Conservation (phyloP, 2,888 invertebrate species). For the Panopea generosa region DNA sequence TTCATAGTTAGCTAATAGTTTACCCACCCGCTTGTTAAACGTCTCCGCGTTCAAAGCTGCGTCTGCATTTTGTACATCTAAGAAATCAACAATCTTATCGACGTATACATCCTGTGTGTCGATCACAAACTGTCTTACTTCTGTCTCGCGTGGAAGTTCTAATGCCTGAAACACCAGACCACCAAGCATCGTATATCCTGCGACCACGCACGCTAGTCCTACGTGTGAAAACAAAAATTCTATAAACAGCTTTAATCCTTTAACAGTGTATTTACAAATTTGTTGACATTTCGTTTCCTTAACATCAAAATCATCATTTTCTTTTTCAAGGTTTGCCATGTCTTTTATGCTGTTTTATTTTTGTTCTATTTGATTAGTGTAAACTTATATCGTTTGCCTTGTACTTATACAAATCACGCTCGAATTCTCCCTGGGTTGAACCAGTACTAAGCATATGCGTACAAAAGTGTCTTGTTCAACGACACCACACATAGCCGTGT, state of each 20-base stretch:
- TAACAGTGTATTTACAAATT: conserved; percentile 21
- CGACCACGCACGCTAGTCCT: conserved; percentile 54
- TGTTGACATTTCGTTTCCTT: conserved; percentile 22
- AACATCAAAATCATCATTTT: not conserved
- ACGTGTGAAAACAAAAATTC: conserved; percentile 58
- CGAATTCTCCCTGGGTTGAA: too few species aligned
- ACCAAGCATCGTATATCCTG: conserved; percentile 50
- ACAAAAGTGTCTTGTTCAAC: too few species aligned
- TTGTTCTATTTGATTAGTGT: too few species aligned
- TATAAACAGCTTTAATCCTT: conserved; percentile 41
- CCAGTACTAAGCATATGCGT: too few species aligned
- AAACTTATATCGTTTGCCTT: too few species aligned
- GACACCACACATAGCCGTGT: too few species aligned
- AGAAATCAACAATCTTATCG: conserved; percentile 29
- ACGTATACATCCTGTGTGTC: conserved; percentile 18
- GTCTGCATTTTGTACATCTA: not conserved
- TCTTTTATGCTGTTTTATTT: too few species aligned
- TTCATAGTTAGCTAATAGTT: conserved; percentile 31
- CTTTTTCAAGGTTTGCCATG: too few species aligned
- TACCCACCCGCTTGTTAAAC: conserved; percentile 26
- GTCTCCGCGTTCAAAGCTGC: conserved; percentile 5
- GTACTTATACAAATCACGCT: too few species aligned
- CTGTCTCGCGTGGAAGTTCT: conserved; percentile 48
- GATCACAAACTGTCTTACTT: conserved; percentile 24
- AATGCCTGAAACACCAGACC: conserved; percentile 49